These are phyloP conservation scores for Pholis gunnellus DNA, from an alignment of 2,113 vertebrate species.

Conservation along the genomic window DNA sequence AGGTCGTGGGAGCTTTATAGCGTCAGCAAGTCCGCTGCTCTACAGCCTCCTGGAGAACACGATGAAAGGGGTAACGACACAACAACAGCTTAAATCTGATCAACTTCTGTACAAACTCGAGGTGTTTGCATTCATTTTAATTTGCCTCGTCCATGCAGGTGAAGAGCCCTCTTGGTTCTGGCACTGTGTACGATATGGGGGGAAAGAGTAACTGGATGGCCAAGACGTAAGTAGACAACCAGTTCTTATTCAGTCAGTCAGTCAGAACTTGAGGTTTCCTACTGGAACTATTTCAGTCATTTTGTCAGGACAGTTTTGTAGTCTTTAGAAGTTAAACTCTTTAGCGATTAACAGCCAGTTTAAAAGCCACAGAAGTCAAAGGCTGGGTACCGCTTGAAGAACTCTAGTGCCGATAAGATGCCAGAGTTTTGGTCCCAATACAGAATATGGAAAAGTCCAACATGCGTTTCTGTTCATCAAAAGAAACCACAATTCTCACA, in stretches of 20 bases:
- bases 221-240: slow-evolving; percentile 82
- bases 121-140: neutral
- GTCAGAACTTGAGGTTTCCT: no score
- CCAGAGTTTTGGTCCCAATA: neutral
- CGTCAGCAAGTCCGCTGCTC: slow-evolving; percentile 91
- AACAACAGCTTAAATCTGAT: neutral
- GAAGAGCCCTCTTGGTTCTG: slow-evolving; percentile 61
- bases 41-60: slow-evolving; percentile 83
- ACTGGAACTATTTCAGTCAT: neutral
- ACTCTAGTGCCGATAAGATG: neutral
- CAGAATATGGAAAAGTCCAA: no score
- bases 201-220: slow-evolving; percentile 74
- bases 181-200: slow-evolving; percentile 51
- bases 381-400: neutral
- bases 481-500: neutral
- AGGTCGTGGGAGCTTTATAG: slow-evolving; percentile 83
- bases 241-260: no score
- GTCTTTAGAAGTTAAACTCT: neutral
- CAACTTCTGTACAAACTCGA: fast-evolving
- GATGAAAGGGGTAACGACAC: slow-evolving; percentile 82
- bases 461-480: neutral
- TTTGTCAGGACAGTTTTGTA: neutral
- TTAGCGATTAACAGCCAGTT: neutral
- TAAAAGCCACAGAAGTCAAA: neutral
- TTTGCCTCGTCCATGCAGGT: slow-evolving; percentile 79